These are phyloP conservation scores for Hyperopisus bebe DNA, from an alignment of 2,113 vertebrate species.

Conservation along the genomic window DNA sequence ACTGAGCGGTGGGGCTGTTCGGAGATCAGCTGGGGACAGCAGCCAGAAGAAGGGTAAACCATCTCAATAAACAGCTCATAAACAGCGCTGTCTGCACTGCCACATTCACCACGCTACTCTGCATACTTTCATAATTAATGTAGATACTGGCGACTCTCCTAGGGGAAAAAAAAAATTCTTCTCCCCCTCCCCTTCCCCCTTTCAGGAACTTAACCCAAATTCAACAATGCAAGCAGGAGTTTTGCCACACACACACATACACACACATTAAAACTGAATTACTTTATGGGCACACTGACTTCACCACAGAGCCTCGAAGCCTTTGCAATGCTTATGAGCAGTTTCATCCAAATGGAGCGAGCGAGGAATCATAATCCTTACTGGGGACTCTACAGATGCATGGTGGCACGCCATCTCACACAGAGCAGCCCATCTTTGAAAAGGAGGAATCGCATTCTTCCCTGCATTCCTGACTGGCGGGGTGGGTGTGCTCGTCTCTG, in stretches of 20 bases:
- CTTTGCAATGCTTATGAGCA: constrained; percentile 7
- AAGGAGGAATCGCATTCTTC: constrained; percentile 10
- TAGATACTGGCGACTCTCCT: constrained; percentile 16
- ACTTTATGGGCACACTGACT: constrained; percentile 8
- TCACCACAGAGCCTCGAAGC: neutral
- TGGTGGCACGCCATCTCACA: neutral
- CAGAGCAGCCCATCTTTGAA: neutral
- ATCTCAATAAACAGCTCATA: constrained; percentile 1
- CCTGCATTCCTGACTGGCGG: neutral
- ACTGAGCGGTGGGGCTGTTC: neutral
- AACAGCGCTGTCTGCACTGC: constrained; percentile 16
- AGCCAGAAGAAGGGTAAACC: constrained; percentile 16
- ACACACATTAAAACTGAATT: neutral
- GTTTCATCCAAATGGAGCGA: neutral
- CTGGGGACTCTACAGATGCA: neutral
- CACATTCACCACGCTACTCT: constrained; percentile 18
- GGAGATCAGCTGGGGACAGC: neutral
- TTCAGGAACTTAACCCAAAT: neutral
- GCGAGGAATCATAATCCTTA: neutral
- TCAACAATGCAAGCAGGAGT: neutral
- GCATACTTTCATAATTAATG: constrained; percentile 32
- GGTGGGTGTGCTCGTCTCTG: neutral
- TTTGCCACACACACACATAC: neutral
- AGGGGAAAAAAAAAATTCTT: neutral
- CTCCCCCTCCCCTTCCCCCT: neutral